phyloP scores from a whole-genome alignment of 2,797 vertebrate genomes.

The Tapirus indicus region DNA sequence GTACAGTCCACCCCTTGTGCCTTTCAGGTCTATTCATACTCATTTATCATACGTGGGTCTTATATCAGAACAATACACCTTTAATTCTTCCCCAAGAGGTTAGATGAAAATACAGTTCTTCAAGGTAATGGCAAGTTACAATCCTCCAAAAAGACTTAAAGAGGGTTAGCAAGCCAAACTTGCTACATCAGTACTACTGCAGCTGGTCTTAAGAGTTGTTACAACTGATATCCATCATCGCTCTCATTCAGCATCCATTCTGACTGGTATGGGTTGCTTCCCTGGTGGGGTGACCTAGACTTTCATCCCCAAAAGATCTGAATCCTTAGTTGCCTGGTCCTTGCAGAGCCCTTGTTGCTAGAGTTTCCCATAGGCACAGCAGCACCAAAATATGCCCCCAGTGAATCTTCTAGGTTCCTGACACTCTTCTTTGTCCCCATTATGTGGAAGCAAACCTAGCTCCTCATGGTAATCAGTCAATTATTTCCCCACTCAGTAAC shows the following conservation, averaged over 20 bases:
- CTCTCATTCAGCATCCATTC: background rate
- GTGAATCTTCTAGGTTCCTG: background rate
- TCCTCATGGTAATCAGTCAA: background rate
- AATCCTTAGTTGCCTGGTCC: background rate
- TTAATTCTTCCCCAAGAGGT: background rate
- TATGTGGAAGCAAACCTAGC: background rate
- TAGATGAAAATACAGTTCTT: background rate
- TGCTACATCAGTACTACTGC: background rate
- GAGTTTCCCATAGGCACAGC: background rate
- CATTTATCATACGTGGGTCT: background rate
- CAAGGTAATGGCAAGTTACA: background rate
- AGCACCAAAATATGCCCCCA: background rate
- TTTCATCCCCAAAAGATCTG: background rate
- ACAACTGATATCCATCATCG: background rate
- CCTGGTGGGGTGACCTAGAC: background rate
- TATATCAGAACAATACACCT: background rate
- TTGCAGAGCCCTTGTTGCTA: background rate
- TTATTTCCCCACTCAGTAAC: background rate
- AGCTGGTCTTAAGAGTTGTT: background rate
- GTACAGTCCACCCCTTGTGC: background rate
- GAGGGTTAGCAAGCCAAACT: background rate
- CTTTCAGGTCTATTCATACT: background rate
- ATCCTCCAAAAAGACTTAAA: background rate
- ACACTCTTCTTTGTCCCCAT: background rate
- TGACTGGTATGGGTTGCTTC: background rate